These are phyloP conservation scores for Lepidurus couesii DNA, from an alignment of 1,140 invertebrate species.

Conservation along the genomic window DNA sequence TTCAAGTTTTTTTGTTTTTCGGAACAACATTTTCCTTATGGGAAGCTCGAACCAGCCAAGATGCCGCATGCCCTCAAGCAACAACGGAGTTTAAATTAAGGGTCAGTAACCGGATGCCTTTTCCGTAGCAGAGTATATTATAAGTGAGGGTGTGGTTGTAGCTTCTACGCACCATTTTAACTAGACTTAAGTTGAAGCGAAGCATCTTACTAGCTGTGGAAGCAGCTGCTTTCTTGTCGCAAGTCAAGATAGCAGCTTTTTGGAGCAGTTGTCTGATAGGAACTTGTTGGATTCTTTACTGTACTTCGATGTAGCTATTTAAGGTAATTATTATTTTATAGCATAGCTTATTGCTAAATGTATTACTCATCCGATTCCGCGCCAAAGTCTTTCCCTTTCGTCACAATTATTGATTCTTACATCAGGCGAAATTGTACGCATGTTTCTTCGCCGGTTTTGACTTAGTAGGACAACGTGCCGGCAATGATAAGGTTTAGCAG, in stretches of 20 bases:
- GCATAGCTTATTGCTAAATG: neutral
- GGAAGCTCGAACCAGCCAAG: neutral
- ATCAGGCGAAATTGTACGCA: neutral
- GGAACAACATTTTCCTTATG: neutral
- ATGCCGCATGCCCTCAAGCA: conserved; percentile 5
- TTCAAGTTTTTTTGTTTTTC: neutral
- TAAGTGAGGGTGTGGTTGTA: neutral
- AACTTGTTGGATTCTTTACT: no score
- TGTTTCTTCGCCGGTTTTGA: neutral
- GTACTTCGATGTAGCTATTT: no score
- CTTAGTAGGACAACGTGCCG: neutral
- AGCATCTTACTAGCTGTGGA: no score
- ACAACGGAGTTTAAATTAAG: conserved; percentile 15
- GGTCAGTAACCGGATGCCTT: conserved; percentile 6
- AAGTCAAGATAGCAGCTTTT: no score
- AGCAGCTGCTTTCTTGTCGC: no score
- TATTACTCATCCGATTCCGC: neutral
- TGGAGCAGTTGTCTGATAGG: no score
- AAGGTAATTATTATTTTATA: no score
- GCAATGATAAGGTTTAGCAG: neutral
- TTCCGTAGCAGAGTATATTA: neutral
- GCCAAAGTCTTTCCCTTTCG: neutral
- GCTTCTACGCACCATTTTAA: neutral
- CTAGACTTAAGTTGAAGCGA: no score
- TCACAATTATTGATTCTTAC: conserved; percentile 12